Percentiles rank a stretch among this genome's conserved stretches.
Conservation (phyloP, 2,113 vertebrate genomes). For the Plecotus auritus region DNA sequence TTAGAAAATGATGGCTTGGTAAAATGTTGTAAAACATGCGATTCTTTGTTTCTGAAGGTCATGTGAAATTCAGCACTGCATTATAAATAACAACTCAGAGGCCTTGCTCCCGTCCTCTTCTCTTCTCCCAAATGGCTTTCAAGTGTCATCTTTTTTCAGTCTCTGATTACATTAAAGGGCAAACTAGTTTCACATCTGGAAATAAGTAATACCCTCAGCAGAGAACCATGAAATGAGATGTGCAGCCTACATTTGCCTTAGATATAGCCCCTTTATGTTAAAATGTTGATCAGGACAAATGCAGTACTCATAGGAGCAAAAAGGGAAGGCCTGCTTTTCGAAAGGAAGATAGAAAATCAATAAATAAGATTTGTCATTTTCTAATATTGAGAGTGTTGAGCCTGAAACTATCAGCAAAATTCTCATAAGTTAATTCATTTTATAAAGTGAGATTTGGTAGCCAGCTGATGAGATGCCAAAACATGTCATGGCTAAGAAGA, state of each 20-base stretch:
- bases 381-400: neutral
- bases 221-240: neutral
- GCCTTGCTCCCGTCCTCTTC: neutral
- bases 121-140: conserved; percentile 70
- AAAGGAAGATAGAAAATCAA: neutral
- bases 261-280: neutral
- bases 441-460: conserved; percentile 9
- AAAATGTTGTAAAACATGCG: conserved; percentile 47
- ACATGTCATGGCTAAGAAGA: neutral
- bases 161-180: conserved; percentile 62
- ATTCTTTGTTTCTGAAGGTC: conserved; percentile 40
- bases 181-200: conserved; percentile 52
- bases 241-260: neutral
- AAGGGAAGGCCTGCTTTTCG: neutral
- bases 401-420: neutral
- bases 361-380: neutral
- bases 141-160: conserved; percentile 61
- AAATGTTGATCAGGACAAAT: neutral
- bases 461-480: conserved; percentile 12
- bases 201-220: neutral
- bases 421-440: conserved; percentile 32
- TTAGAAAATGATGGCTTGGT: conserved; percentile 59
- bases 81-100: conserved; percentile 66
- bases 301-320: no score
- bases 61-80: conserved; percentile 75